phyloP scores from a whole-genome alignment of 2,797 vertebrate species.

The Bufotes viridis region DNA sequence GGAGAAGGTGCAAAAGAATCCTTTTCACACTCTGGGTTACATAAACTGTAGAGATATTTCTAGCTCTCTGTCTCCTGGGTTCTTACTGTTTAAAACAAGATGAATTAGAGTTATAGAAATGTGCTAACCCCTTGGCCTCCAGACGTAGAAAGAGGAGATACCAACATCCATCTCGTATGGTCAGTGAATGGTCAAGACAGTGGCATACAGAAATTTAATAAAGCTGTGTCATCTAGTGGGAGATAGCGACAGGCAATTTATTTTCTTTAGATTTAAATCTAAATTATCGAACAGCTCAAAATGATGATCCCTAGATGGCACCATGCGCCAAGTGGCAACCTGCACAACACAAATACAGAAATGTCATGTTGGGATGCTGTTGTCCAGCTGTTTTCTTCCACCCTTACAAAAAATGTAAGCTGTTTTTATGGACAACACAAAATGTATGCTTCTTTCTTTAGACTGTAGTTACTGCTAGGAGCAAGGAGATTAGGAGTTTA shows the following conservation, averaged over 20 bases:
- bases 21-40: conserved; percentile 46
- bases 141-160: neutral
- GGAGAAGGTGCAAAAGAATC: conserved; percentile 38
- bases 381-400: neutral
- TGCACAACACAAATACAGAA: neutral
- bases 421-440: neutral
- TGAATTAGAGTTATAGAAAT: neutral
- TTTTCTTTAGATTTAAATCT: neutral
- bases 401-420: neutral
- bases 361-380: neutral
- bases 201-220: neutral
- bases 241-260: neutral
- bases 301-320: neutral
- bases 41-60: conserved; percentile 38
- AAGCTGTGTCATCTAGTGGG: neutral
- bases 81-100: neutral
- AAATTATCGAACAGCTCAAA: neutral
- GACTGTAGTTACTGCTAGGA: too few species aligned
- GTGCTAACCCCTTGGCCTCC: conserved; percentile 10
- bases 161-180: neutral
- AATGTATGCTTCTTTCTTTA: neutral
- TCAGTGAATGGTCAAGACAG: neutral
- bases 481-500: too few species aligned
- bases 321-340: neutral
- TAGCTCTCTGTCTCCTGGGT: conserved; percentile 6